These are phyloP conservation scores for Scomberomorus guttatus DNA, from an alignment of 2,797 vertebrate species.

Conservation along the genomic window DNA sequence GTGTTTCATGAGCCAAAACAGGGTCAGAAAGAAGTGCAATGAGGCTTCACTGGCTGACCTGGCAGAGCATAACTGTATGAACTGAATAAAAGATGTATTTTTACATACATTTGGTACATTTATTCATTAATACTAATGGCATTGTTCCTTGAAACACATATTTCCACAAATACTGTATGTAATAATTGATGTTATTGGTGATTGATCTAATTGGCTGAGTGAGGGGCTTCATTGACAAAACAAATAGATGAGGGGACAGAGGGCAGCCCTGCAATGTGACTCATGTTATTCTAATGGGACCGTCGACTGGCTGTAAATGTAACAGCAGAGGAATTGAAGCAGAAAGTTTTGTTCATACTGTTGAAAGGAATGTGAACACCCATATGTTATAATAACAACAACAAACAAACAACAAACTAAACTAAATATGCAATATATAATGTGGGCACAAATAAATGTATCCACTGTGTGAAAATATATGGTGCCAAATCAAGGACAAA, in stretches of 20 bases:
- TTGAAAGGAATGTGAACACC: not conserved
- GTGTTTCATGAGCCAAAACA: too few species aligned
- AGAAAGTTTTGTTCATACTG: not conserved
- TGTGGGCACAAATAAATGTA: not conserved
- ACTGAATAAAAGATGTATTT: too few species aligned
- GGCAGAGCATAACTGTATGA: too few species aligned
- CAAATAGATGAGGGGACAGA: not conserved
- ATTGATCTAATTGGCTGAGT: not conserved
- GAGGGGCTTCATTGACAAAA: not conserved
- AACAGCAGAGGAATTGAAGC: not conserved
- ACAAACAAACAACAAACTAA: not conserved
- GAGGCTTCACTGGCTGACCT: too few species aligned
- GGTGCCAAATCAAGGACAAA: slow-evolving; percentile 1
- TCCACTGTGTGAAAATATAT: not conserved
- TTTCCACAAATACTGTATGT: not conserved
- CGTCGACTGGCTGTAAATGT: not conserved
- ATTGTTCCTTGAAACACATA: not conserved
- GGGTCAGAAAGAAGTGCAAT: too few species aligned
- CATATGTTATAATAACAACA: not conserved
- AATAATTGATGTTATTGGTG: not conserved
- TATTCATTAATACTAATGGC: not conserved
- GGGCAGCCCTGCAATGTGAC: too few species aligned
- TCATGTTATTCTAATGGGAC: not conserved
- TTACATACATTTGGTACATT: not conserved
- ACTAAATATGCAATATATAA: not conserved